Conservation (phyloP, 2,797 vertebrate species). For the Falco rusticolus region DNA sequence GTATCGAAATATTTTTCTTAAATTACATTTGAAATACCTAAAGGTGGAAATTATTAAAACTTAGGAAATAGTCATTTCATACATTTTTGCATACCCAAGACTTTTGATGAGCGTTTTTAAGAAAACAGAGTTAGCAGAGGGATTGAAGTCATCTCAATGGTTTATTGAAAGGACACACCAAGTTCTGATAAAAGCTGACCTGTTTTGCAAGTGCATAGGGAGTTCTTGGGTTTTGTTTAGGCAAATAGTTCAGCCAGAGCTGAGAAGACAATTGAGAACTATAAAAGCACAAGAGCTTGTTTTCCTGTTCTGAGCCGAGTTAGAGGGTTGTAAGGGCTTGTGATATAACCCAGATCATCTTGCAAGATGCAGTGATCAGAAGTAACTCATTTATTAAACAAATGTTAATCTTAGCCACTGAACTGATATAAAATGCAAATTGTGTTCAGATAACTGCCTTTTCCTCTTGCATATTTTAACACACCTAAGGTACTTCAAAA, state of each 20-base stretch:
- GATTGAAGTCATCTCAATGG: not conserved
- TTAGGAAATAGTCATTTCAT: not conserved
- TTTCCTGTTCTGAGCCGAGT: not conserved
- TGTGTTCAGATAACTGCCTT: not conserved
- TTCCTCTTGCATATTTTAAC: not conserved
- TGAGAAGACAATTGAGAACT: not conserved
- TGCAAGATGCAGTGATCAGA: not conserved
- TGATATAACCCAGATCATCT: not conserved
- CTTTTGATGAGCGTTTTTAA: not conserved
- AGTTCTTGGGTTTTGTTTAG: not conserved
- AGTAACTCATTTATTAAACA: not conserved
- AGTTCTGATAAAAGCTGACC: conserved; percentile 27
- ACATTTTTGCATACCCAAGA: not conserved
- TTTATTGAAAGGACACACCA: conserved; percentile 53
- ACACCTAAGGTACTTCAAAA: not conserved
- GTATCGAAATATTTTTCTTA: not conserved
- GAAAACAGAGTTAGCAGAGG: not conserved
- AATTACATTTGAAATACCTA: not conserved
- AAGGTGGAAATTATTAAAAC: not conserved
- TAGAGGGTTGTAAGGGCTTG: not conserved
- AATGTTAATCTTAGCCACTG: not conserved
- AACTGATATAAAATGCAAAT: not conserved
- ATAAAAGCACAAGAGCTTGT: not conserved
- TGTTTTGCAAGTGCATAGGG: not conserved
- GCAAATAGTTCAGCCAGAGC: conserved; percentile 16